Conservation (phyloP, 53 echinoderm and acorn worm genomes). For the Arbacia lixula region DNA sequence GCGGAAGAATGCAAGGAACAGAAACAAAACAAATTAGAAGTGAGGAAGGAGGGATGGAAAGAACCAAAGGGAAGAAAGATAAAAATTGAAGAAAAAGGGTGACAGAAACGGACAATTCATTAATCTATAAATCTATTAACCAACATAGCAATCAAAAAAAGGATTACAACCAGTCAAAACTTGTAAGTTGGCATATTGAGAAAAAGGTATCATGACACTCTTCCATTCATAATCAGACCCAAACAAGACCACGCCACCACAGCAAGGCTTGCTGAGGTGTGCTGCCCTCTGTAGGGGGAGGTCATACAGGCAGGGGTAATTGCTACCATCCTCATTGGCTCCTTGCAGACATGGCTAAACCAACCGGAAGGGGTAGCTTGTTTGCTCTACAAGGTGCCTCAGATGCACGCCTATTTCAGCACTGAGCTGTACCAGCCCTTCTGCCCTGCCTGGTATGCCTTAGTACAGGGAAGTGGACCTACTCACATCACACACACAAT, state of each 20-base stretch:
- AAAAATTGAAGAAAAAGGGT: no score
- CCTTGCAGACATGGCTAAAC: neutral
- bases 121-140: no score
- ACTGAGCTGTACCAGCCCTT: slow-evolving; percentile 7
- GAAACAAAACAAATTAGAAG: no score
- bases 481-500: neutral
- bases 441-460: slow-evolving; percentile 47
- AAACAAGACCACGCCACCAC: neutral
- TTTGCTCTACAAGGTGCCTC: neutral
- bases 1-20: no score
- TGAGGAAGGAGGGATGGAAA: no score
- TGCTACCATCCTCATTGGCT: slow-evolving; percentile 60
- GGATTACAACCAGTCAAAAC: no score
- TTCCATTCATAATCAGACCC: slow-evolving; percentile 40
- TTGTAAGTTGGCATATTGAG: no score
- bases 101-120: no score
- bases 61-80: no score
- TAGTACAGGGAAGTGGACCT: slow-evolving; percentile 10
- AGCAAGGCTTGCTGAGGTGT: slow-evolving; percentile 28
- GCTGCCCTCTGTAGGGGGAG: slow-evolving; percentile 13
- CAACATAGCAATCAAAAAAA: no score
- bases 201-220: no score
- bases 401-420: slow-evolving; percentile 72
- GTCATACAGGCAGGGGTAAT: slow-evolving; percentile 51
- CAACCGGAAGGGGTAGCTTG: slow-evolving; percentile 35